Base-by-base conservation (phyloP, 2,888 invertebrate genomes). In the Thalpophila matura region DNA sequence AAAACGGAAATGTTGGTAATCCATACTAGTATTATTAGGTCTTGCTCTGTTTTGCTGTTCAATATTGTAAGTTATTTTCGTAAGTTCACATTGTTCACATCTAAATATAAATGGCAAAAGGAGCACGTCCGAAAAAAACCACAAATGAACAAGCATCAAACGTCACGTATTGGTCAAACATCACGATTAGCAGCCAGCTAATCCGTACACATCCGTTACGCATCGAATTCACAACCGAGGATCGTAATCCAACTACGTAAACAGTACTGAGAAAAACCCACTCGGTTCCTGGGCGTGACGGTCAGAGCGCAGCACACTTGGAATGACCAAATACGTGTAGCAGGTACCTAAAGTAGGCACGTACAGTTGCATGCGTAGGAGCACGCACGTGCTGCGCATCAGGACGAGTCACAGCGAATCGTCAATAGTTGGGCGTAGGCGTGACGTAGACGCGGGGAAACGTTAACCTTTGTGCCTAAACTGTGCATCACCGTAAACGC, bases 301-400 rank as follows among this genome's bases (percentile, higher is more conserved):
- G 27, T 33, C 33, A 54, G 31, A 60, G 45, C 37, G 18, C 29
- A 58, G 65, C 64, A 62, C 66, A 63, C 47, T 64, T 43, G 49
- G 60, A 66, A 70, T 68, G 64, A 79, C 71, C 68, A 68, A 76
- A 79, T 76, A 77, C 77, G 76, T 79, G 80, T 64, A 74, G 56
- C 75, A 74, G 53, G 77, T 74, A 72, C 55, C 66, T 73, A 67
- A 71, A 73, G 75, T 54, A 69, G 71, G 63, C 75, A 78, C 72
- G 78, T 74, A 76, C 80, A 74, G 76, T 67, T 56, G 47, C 43
- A 68, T 68, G 86, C 84, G 91, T 90, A 85, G 91, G 89, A 83
- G 86, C 65, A 67, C 77, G 86, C 84, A 84, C 91, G 91, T 89
- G 91, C 82, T 76, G 49, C 75, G 91, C 88, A 92, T 91, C 84